Evolutionary conservation across 2,113 vertebrate genomes (phyloP).

Genomic region (Meles meles): DNA sequence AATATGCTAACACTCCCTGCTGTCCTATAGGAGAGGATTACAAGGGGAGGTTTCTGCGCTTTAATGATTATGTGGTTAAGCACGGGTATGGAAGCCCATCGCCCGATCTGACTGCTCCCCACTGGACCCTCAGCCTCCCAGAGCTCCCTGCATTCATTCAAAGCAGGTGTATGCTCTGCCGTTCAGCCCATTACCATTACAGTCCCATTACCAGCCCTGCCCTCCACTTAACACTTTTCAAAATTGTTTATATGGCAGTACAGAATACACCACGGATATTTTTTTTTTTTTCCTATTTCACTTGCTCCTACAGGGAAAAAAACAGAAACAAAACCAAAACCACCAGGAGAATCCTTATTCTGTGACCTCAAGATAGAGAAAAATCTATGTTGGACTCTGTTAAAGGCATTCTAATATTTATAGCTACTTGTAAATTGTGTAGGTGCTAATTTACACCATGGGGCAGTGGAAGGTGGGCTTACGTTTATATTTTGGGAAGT

Average conservation of each 20-base stretch:
- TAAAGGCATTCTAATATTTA: background rate
- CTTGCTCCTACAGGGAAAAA: background rate
- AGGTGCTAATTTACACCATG: background rate
- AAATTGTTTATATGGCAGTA: constrained; percentile 41
- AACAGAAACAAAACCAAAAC: no score
- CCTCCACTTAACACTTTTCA: constrained; percentile 55
- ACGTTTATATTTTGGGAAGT: background rate
- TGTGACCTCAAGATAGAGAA: background rate
- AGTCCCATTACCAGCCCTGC: background rate
- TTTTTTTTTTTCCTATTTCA: background rate
- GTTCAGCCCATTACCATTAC: constrained; percentile 59
- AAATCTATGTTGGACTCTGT: background rate
- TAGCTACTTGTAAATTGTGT: background rate
- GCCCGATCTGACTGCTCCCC: constrained; percentile 19
- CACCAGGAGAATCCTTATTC: constrained; percentile 2
- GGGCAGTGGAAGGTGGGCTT: background rate
- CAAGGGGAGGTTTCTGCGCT: constrained; percentile 80
- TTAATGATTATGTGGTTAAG: constrained; percentile 80
- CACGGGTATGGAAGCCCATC: constrained; percentile 58
- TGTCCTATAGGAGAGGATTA: constrained; percentile 83
- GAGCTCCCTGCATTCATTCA: constrained; percentile 74
- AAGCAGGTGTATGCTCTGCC: constrained; percentile 77
- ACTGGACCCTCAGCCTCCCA: constrained; percentile 48
- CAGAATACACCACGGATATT: constrained; percentile 5
- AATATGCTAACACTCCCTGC: constrained; percentile 97